Base-by-base conservation (phyloP, 2,888 invertebrate genomes). In the Anoncus sp. region DNA sequence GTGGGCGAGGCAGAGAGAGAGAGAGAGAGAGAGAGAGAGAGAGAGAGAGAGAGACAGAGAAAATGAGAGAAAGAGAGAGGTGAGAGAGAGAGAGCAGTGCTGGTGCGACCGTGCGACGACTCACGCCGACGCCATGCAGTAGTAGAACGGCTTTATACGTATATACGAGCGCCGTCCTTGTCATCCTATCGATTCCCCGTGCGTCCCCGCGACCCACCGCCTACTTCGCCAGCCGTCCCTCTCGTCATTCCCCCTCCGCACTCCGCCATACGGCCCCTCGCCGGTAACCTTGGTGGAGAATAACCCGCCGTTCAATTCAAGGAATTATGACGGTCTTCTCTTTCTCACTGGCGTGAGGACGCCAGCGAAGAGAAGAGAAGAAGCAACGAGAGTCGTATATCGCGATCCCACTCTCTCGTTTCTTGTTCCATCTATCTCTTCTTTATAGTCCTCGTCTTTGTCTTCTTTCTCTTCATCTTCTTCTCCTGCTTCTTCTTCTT, bases 241-340 rank as follows among this genome's bases (percentile, higher is more conserved):
- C 74, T 80, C 79, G 79, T 77, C 75, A 53, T 57, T 71, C 79
- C 82, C 80, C 82, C 66, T 77, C 62, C 77, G 43, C 63, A 51
- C 59, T 62, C 57, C 75, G 74, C 78, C 75, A 66, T 71, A 67
- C 63, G 70, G 81, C 78, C 81, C 75, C 83, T 82, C 83, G 81
- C 82, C 83, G 70, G 85, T 90, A 89, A 90, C 90, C 90, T 90
- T 90, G 90, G 90, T 87, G 84, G 87, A 89, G 88, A 89, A 90
- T 89, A 90, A 90, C 89, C 87, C 87, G 86, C 86, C 87, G 88
- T 89, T 90, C 90, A 88, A 91, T 90, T 90, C 90, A 90, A 89
- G 90, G 90, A 91, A 90, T 90, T 91, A 90, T 90, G 90, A 90
- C 87, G 86, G 86, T 86, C 87, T 86, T 87, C 84, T 87, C 86